Evolutionary conservation across 2,888 invertebrate species (phyloP).

Genomic region (Pristionchus entomophagus): DNA sequence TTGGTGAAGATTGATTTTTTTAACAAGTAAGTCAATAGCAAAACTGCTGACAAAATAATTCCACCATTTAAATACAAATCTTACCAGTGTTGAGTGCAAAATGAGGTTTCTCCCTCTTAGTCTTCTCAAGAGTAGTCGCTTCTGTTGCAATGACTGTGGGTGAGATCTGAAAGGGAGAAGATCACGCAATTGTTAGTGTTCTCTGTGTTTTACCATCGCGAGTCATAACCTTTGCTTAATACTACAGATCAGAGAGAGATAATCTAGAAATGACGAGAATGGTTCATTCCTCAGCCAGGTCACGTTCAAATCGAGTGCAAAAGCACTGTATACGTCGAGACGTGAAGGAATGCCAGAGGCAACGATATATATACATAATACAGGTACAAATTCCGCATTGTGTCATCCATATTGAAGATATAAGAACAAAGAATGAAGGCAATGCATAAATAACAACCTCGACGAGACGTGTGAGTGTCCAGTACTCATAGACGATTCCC

Average conservation of each 20-base stretch:
- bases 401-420: too few species aligned
- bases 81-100: background rate
- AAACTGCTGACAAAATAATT: too few species aligned
- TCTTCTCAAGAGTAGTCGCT: background rate
- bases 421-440: too few species aligned
- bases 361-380: too few species aligned
- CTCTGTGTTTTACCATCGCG: too few species aligned
- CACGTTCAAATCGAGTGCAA: background rate
- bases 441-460: background rate
- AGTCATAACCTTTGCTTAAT: background rate
- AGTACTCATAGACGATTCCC: conserved; percentile 10
- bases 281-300: background rate
- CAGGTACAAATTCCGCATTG: too few species aligned
- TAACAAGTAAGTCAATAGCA: too few species aligned
- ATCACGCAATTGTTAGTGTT: background rate
- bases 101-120: background rate
- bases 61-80: too few species aligned
- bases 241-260: background rate
- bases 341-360: too few species aligned
- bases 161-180: background rate
- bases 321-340: too few species aligned
- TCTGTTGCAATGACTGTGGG: background rate
- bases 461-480: background rate
- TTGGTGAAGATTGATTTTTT: too few species aligned
- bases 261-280: background rate